Evolutionary conservation across 1,140 invertebrate genomes (phyloP).

Genomic region (Sitobion miscanthi): DNA sequence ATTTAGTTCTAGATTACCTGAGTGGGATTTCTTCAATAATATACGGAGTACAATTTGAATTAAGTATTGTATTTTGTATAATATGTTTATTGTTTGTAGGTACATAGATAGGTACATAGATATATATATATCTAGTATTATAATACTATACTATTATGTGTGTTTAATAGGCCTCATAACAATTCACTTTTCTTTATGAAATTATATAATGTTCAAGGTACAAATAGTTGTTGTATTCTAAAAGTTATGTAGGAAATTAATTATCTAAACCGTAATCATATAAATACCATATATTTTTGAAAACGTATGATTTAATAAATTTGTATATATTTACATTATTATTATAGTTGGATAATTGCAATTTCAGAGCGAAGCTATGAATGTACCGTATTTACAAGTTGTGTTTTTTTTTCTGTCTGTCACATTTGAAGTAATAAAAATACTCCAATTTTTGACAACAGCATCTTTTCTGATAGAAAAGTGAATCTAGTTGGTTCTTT

Average conservation of each 20-base stretch:
- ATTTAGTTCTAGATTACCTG: neutral
- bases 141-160: neutral
- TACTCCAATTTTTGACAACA: too few relatives aligned
- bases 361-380: neutral
- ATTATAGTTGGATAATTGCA: neutral
- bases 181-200: neutral
- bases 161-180: neutral
- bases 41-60: neutral
- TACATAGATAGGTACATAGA: too few relatives aligned
- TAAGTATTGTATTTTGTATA: neutral
- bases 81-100: neutral
- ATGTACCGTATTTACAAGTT: too few relatives aligned
- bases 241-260: neutral
- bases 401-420: too few relatives aligned
- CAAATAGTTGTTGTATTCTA: neutral
- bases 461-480: too few relatives aligned
- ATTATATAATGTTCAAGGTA: neutral
- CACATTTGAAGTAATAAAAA: too few relatives aligned
- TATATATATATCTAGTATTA: too few relatives aligned
- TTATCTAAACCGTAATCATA: neutral
- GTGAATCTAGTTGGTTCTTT: too few relatives aligned
- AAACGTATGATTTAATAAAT: neutral
- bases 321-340: neutral
- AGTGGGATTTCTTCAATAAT: neutral
- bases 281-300: neutral